Base-by-base conservation (phyloP, 2,888 invertebrate genomes). In the Lasioglossum calceatum region DNA sequence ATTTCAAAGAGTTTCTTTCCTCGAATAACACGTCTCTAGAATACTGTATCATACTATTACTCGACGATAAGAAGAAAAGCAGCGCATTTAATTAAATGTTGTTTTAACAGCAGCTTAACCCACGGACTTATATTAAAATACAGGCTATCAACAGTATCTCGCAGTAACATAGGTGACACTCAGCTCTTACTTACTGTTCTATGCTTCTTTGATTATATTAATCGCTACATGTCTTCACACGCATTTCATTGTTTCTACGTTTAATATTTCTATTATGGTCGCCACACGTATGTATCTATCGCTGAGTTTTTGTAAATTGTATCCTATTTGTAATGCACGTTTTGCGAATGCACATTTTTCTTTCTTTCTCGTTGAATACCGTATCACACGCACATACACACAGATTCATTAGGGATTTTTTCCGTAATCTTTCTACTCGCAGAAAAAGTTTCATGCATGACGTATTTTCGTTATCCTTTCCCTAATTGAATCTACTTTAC, bases 41-140 rank as follows among this genome's bases (percentile, higher is more conserved):
- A 70, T 70, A 70, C 36, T 36, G 36, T 70, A 36, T 19, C 47
- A 74, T 64, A 74, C 67, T 78, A 76, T 73, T 75, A 71, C 36
- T 64, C 73, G 81, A 85, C 77, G 79, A 88, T 81, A 82, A 78
- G 50, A 75, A 72, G 72, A 73, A 64, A 81, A 87, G 85, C 87
- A 87, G 87, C 81, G 88, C 88, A 91, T 89, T 93, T 94, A 94
- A 95, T 93, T 89, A 87, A 91, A 89, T 94, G 89, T 94, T 94
- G 92, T 95, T 94, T 94, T 94, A 95, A 94, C 95, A 95, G 94
- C 94, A 92, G 95, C 94, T 94, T 95, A 94, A 95, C 93, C 94
- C 92, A 93, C 89, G 95, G 95, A 95, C 90, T 94, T 94, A 93
- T 92, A 92, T 93, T 94, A 94, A 93, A 94, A 90, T 93, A 93